Conservation (phyloP, 2,888 invertebrate genomes). For the Eupsilia transversa region DNA sequence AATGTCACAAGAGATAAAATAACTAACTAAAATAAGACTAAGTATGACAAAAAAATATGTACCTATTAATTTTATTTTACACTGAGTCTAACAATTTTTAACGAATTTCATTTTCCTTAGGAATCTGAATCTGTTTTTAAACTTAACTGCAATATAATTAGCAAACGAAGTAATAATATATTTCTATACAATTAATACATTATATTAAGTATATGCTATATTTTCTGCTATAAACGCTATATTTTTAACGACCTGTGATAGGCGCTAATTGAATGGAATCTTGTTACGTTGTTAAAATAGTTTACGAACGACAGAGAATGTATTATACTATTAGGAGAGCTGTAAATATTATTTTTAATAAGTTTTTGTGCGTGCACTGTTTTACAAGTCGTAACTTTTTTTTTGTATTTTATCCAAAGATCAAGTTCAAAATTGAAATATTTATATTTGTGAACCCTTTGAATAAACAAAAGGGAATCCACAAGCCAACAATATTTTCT, state of each 20-base stretch:
- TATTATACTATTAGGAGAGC: constrained; percentile 12
- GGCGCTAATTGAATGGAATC: constrained; percentile 48
- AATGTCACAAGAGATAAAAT: no score
- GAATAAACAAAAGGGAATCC: not conserved
- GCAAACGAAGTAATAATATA: constrained; percentile 56
- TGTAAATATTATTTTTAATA: constrained; percentile 46
- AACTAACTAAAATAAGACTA: no score
- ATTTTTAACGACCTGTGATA: constrained; percentile 68
- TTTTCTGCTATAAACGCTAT: constrained; percentile 61
- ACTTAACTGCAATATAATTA: constrained; percentile 33
- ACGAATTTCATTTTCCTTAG: not conserved
- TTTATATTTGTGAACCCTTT: not conserved
- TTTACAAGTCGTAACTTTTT: constrained; percentile 30
- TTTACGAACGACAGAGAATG: constrained; percentile 32
- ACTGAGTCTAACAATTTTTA: not conserved
- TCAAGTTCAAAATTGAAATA: not conserved
- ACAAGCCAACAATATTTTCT: not conserved
- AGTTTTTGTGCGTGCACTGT: not conserved
- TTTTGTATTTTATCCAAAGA: constrained; percentile 10
- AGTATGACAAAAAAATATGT: no score
- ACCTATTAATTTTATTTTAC: not conserved
- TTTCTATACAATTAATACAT: constrained; percentile 57
- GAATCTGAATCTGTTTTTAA: constrained; percentile 22
- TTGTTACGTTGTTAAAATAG: constrained; percentile 47
- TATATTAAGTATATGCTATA: constrained; percentile 54